These are phyloP conservation scores for Aphelenchoides besseyi DNA, from an alignment of 1,140 invertebrate species.

Conservation along the genomic window DNA sequence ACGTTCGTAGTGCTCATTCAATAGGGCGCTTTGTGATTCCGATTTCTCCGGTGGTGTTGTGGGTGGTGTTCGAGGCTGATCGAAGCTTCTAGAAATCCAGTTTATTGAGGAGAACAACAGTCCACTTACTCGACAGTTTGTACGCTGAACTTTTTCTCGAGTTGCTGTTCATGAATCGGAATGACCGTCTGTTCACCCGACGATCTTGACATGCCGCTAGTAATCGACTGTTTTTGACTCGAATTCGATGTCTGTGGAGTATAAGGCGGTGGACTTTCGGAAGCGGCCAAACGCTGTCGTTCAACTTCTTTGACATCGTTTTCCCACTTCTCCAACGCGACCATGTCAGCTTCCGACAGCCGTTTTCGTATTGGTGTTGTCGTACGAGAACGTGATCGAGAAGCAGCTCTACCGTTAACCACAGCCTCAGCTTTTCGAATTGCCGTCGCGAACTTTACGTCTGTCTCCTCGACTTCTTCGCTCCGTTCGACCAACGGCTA, in stretches of 20 bases:
- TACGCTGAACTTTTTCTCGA: background rate
- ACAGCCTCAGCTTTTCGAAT: background rate
- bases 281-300: background rate
- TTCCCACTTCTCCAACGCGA: constrained; percentile 13
- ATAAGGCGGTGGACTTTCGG: background rate
- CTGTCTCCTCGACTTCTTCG: background rate
- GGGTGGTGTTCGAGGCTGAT: constrained; percentile 2
- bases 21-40: background rate
- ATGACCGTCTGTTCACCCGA: background rate
- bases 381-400: background rate
- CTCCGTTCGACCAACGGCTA: background rate
- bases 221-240: background rate
- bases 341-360: constrained; percentile 2
- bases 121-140: background rate
- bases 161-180: background rate
- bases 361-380: constrained; percentile 1
- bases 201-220: background rate
- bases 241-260: background rate
- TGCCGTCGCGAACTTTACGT: background rate
- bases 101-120: background rate
- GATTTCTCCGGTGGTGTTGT: background rate
- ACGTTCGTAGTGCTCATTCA: constrained; percentile 12
- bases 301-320: background rate
- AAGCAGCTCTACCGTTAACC: background rate
- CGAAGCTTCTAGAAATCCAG: background rate